These are phyloP conservation scores for Rhagium mordax DNA, from an alignment of 2,888 invertebrate genomes.

Conservation along the genomic window DNA sequence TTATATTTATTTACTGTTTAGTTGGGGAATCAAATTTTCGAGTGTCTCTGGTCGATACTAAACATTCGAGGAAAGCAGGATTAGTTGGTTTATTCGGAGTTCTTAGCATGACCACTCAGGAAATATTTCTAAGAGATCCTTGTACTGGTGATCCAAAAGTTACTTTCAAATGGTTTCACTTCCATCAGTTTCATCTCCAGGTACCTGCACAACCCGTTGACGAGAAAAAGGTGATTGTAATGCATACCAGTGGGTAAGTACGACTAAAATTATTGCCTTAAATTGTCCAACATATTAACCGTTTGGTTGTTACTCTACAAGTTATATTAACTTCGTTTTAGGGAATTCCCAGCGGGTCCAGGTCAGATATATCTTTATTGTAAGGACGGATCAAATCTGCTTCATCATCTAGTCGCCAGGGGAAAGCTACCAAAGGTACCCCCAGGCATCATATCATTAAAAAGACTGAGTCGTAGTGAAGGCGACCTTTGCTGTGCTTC, in stretches of 20 bases:
- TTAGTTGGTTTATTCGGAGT: slow-evolving; percentile 75
- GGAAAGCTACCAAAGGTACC: slow-evolving; percentile 66
- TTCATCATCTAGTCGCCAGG: slow-evolving; percentile 70
- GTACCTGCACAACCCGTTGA: slow-evolving; percentile 71
- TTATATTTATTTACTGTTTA: slow-evolving; percentile 40
- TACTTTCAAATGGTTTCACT: slow-evolving; percentile 75
- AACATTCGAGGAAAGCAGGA: slow-evolving; percentile 76
- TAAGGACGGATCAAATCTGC: slow-evolving; percentile 68
- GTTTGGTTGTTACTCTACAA: neutral
- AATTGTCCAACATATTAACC: too few relatives aligned
- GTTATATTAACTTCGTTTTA: slow-evolving; percentile 50
- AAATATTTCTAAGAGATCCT: slow-evolving; percentile 74
- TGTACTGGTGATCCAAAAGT: slow-evolving; percentile 71
- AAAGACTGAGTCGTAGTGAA: slow-evolving; percentile 71
- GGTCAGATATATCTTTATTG: slow-evolving; percentile 73
- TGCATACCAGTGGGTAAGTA: slow-evolving; percentile 76
- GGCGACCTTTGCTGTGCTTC: slow-evolving; percentile 68
- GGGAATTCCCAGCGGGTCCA: slow-evolving; percentile 72
- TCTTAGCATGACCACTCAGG: slow-evolving; percentile 72
- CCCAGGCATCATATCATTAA: slow-evolving; percentile 27
- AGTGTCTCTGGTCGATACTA: slow-evolving; percentile 77
- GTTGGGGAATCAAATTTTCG: slow-evolving; percentile 73
- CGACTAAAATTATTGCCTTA: too few relatives aligned
- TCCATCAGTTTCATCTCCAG: slow-evolving; percentile 74
- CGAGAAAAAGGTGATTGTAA: slow-evolving; percentile 75